Conservation (phyloP, 2,797 vertebrate genomes). For the Aulostomus chinensis region DNA sequence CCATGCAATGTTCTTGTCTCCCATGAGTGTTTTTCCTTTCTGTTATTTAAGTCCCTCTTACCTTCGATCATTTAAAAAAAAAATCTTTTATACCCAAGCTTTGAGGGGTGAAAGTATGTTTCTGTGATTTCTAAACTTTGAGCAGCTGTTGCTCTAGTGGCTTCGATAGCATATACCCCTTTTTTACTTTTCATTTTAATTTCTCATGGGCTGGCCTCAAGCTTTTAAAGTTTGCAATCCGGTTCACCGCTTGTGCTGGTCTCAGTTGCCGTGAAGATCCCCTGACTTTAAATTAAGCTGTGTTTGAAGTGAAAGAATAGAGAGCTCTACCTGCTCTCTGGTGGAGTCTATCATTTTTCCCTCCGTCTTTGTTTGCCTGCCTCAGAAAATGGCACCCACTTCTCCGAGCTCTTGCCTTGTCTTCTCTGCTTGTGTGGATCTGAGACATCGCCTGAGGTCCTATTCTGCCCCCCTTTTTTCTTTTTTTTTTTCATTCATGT, state of each 20-base stretch:
- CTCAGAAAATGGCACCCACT: conserved; percentile 34
- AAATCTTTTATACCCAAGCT: neutral
- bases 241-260: conserved; percentile 6
- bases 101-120: neutral
- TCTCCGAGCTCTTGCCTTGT: conserved; percentile 28
- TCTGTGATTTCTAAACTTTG: conserved; percentile 5
- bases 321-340: conserved; percentile 8
- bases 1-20: conserved; percentile 22
- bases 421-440: neutral
- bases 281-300: conserved; percentile 23
- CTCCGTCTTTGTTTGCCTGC: conserved; percentile 29
- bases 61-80: neutral
- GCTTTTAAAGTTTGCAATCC: conserved; percentile 11
- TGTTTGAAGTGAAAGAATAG: conserved; percentile 29
- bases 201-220: neutral
- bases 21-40: neutral
- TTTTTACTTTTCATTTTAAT: neutral
- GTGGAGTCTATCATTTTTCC: conserved; percentile 13
- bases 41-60: neutral
- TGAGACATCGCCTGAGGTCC: conserved; percentile 11
- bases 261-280: conserved; percentile 6
- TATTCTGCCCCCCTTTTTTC: neutral
- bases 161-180: neutral
- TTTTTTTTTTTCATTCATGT: conserved; percentile 19
- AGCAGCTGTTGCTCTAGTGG: neutral